Conservation (phyloP, 1,140 invertebrate genomes). For the Cheumatopsyche charites region DNA sequence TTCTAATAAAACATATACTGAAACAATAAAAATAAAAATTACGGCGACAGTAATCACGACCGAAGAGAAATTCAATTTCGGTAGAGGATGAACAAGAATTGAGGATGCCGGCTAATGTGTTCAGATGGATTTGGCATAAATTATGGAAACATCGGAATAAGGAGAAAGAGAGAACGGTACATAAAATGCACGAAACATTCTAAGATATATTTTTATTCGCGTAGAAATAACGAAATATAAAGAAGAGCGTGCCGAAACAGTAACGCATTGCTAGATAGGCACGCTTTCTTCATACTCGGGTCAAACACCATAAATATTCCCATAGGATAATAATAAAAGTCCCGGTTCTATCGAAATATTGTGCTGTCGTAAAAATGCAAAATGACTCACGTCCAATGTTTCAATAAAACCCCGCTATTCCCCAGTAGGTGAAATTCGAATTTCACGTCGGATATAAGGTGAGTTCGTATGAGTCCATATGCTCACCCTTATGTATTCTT, state of each 20-base stretch:
- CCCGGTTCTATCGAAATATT: slow-evolving; percentile 37
- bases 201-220: background rate
- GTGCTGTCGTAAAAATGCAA: slow-evolving; percentile 45
- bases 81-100: no score
- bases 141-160: no score
- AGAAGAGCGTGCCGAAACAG: background rate
- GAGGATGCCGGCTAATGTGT: no score
- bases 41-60: background rate
- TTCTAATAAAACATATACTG: slow-evolving; percentile 1
- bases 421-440: slow-evolving; percentile 31
- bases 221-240: background rate
- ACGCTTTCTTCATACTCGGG: slow-evolving; percentile 7
- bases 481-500: background rate
- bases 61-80: background rate
- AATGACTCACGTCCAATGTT: slow-evolving; percentile 44
- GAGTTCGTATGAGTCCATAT: slow-evolving; percentile 12
- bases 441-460: slow-evolving; percentile 30
- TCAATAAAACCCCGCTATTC: slow-evolving; percentile 47
- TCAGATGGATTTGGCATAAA: no score
- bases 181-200: no score
- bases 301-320: slow-evolving; percentile 39
- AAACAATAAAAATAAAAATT: slow-evolving; percentile 6
- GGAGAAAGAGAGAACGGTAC: no score
- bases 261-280: background rate
- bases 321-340: slow-evolving; percentile 45